These are phyloP conservation scores for Malurus elegans DNA, from an alignment of 2,113 vertebrate species.

Conservation along the genomic window DNA sequence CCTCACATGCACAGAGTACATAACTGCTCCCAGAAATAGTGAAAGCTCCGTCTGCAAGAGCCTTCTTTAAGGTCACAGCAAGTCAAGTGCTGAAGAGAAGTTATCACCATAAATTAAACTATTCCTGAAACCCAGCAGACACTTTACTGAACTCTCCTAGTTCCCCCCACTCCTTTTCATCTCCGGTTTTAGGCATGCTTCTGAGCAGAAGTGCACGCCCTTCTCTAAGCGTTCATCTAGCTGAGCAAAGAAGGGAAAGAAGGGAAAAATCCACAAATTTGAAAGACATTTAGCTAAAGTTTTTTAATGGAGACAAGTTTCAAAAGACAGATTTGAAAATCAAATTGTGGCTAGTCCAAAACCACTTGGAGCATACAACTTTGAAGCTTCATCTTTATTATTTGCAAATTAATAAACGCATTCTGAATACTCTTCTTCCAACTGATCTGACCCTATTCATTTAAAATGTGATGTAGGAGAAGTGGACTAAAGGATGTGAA, in stretches of 20 bases:
- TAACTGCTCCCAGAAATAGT: neutral
- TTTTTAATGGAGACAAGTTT: neutral
- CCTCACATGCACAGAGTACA: neutral
- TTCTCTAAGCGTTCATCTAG: neutral
- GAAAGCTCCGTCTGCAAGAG: neutral
- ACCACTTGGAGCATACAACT: neutral
- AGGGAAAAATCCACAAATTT: neutral
- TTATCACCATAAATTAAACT: neutral
- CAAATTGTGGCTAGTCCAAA: neutral
- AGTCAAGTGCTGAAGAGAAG: neutral
- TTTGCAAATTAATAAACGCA: neutral
- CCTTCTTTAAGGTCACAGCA: neutral
- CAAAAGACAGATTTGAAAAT: neutral
- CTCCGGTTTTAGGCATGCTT: neutral
- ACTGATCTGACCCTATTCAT: neutral
- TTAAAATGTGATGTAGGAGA: constrained; percentile 13
- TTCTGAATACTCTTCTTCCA: constrained; percentile 67
- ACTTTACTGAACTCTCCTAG: neutral
- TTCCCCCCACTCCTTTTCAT: neutral
- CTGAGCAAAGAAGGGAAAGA: neutral
- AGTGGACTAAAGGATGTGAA: constrained; percentile 48
- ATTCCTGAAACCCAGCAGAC: neutral
- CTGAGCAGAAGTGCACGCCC: neutral
- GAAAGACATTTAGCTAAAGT: neutral
- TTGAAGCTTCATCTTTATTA: neutral